A percentile compares a stretch with the other conserved stretches of the same genome.
Evolutionary conservation across 2,797 vertebrate species (phyloP).

Genomic region (Spondyliosoma cantharus): DNA sequence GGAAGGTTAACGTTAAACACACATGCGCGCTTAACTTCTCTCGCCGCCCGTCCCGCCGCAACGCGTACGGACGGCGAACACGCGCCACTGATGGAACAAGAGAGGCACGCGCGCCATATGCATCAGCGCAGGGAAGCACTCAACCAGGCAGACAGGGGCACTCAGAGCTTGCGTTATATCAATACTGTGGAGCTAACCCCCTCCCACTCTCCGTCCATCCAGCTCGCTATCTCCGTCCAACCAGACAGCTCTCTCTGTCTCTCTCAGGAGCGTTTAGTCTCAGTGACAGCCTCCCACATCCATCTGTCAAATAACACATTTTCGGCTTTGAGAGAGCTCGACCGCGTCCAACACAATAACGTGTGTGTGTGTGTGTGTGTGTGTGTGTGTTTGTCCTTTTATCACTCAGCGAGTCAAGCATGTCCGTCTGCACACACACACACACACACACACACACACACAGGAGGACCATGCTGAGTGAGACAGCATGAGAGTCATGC

Average conservation of each 20-base stretch:
- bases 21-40: constrained; percentile 54
- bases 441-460: constrained; percentile 25
- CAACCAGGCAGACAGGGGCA: constrained; percentile 75
- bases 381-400: constrained; percentile 38
- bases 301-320: constrained; percentile 85
- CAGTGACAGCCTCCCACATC: constrained; percentile 85
- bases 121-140: constrained; percentile 69
- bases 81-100: constrained; percentile 33
- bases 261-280: constrained; percentile 80
- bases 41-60: constrained; percentile 20
- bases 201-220: constrained; percentile 68
- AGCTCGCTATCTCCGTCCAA: constrained; percentile 62
- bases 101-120: constrained; percentile 66
- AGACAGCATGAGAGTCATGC: constrained; percentile 83
- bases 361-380: constrained; percentile 10
- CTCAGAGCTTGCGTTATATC: constrained; percentile 78
- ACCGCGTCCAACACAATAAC: constrained; percentile 69
- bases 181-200: constrained; percentile 76
- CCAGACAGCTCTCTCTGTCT: constrained; percentile 72
- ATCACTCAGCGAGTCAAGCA: constrained; percentile 38
- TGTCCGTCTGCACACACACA: constrained; percentile 22
- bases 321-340: constrained; percentile 69
- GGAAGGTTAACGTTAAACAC: constrained; percentile 73
- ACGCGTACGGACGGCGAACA: constrained; percentile 20
- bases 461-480: constrained; percentile 74